Base-by-base conservation (phyloP, 2,888 invertebrate species). In the Hyposoter didymator region DNA sequence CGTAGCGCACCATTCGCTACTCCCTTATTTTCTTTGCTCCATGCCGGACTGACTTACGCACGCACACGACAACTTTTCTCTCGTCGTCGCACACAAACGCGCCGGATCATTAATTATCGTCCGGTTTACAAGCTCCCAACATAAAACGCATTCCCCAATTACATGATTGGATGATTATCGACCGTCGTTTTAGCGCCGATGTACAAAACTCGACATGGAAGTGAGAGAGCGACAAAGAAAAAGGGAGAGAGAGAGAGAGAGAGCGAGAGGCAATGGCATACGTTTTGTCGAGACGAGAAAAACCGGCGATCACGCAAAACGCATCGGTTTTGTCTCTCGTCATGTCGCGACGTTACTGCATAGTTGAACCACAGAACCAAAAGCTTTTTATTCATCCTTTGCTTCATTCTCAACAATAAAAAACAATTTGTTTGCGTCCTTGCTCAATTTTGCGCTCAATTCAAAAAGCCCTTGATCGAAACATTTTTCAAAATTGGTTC, bases 101-200 rank as follows among this genome's bases (percentile, higher is more conserved):
- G 78, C 82, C 66, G 84, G 81, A 84, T 88, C 89, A 90, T 90
- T 90, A 91, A 91, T 90, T 91, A 90, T 88, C 88, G 82, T 89
- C 86, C 90, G 87, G 87, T 84, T 88, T 88, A 87, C 88, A 86
- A 87, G 84, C 73, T 85, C 70, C 80, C 62, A 69, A 78, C 83
- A 74, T 69, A 85, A 78, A 76, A 45, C 67, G 79, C 84, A 84
- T 82, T 85, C 84, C 89, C 86, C 88, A 90, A 91, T 91, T 90
- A 91, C 89, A 89, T 87, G 89, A 91, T 91, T 90, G 89, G 90
- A 90, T 90, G 90, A 91, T 91, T 91, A 90, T 88, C 83, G 87
- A 72, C 35, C 83, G 69, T 45, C 76, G 83, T 74, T 74, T 83
- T 81, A 83, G 76, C 80, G 80, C 80, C 83, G 72, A 47, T 69